Base-by-base conservation (phyloP, 2,888 invertebrate species). In the Temnothorax rugatulus region DNA sequence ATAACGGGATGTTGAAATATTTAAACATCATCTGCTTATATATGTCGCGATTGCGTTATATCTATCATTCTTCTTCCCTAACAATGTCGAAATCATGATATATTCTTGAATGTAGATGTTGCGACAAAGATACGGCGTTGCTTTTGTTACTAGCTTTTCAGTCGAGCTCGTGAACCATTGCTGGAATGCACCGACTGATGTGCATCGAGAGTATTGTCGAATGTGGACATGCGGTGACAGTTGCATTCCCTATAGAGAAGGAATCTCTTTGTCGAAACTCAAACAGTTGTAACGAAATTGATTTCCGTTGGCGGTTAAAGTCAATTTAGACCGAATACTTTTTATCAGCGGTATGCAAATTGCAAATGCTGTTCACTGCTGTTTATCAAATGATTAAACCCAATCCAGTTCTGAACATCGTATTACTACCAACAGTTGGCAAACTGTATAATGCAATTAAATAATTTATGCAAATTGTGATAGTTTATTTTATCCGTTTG, bases 141-240 rank as follows among this genome's bases (percentile, higher is more conserved):
- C 76, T 76, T 76, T 76, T 76, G 76, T 76, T 52, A 41, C 18
- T 18, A 41, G 52, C 66, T 64, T 76, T 76, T 76, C 66, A 76
- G 52, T 64, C 52, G 52, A 64, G 11, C 64, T 76, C 66, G 52
- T 8, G 76, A 76, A 76, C 52, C 76, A 66, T 64, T 59, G 34
- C 64, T 75, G 75, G 50, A 75, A 66, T 76, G 66, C 52, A 59
- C 18, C 52, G 18, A 34, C 29, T 41, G 50, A 76, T 66, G 76
- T 76, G 41, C 52, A 64, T 76, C 66, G 52, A 38, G 38, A 8
- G 38, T 41, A 76, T 76, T 76, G 66, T 64, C 38, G 38, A 76
- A 64, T 9, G 18, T 52, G 52, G 13, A 54, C 41, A 52, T 52
- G 66, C 34, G 13, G 41, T 66, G 76, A 41, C 52, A 66, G 76